Conservation (phyloP, 1,140 invertebrate species). For the Dreissena rostriformis region DNA sequence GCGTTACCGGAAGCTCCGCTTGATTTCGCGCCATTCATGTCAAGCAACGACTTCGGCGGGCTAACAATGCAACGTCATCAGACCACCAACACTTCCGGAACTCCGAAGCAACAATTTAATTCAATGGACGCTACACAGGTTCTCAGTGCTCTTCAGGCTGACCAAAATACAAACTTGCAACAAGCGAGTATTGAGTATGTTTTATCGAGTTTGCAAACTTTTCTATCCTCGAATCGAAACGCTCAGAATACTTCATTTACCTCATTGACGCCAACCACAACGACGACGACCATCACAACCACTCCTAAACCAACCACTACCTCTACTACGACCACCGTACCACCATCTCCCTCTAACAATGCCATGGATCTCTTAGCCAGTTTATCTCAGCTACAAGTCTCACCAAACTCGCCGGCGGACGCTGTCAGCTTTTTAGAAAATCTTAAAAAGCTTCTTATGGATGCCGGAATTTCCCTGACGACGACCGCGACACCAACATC, state of each 20-base stretch:
- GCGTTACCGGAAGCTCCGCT: too few relatives aligned
- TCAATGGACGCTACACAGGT: not conserved
- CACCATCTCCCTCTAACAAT: too few relatives aligned
- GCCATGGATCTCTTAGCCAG: too few relatives aligned
- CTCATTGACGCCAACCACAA: too few relatives aligned
- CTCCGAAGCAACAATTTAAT: not conserved
- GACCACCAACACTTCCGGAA: not conserved
- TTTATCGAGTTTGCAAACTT: not conserved
- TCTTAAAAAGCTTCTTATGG: too few relatives aligned
- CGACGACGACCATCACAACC: too few relatives aligned
- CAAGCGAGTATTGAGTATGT: not conserved
- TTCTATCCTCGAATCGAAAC: not conserved
- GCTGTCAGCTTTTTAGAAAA: too few relatives aligned
- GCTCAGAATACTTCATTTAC: not conserved
- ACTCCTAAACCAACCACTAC: too few relatives aligned
- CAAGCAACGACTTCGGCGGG: slow-evolving; percentile 39
- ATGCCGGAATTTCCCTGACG: not conserved
- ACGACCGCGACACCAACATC: not conserved
- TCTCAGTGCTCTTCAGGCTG: not conserved
- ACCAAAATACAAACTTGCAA: not conserved
- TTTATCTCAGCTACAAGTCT: too few relatives aligned
- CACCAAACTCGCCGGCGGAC: too few relatives aligned
- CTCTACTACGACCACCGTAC: too few relatives aligned
- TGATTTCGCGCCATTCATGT: slow-evolving; percentile 12
- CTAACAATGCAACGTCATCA: slow-evolving; percentile 23